Evolutionary conservation across 2,797 vertebrate species (phyloP).

Genomic region (Ibycter americanus): DNA sequence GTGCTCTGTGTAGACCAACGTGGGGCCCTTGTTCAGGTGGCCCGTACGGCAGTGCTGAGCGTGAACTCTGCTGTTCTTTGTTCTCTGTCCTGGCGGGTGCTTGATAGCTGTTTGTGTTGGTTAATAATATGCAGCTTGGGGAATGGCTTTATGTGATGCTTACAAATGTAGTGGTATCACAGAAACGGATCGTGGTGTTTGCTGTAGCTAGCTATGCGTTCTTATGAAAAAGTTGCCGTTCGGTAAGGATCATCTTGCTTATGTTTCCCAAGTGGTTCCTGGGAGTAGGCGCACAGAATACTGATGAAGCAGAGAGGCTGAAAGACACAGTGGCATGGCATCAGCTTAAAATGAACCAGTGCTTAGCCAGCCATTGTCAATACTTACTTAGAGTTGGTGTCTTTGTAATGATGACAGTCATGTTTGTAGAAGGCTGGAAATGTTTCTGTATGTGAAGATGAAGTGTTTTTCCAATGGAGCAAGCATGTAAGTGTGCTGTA

Average conservation of each 20-base stretch:
- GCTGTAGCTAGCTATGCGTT: background rate
- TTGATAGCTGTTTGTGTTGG: background rate
- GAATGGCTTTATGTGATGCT: background rate
- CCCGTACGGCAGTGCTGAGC: background rate
- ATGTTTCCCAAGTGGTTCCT: background rate
- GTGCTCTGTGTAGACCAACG: background rate
- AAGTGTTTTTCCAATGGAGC: background rate
- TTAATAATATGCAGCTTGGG: background rate
- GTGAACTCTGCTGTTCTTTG: background rate
- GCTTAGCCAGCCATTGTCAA: background rate
- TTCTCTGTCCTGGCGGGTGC: background rate
- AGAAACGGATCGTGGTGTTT: background rate
- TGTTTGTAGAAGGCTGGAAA: constrained; percentile 5
- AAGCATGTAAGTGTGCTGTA: background rate
- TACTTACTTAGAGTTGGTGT: background rate
- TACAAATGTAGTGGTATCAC: background rate
- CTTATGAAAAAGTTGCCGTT: background rate
- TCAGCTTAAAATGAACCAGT: background rate
- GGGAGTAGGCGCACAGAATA: background rate
- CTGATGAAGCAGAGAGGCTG: background rate
- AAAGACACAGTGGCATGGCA: background rate
- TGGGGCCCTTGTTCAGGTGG: background rate
- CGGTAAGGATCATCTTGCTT: background rate
- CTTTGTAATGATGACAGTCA: background rate
- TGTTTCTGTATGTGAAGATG: background rate